phyloP scores from a whole-genome alignment of 1,140 invertebrate species.

The Microplitis mediator region DNA sequence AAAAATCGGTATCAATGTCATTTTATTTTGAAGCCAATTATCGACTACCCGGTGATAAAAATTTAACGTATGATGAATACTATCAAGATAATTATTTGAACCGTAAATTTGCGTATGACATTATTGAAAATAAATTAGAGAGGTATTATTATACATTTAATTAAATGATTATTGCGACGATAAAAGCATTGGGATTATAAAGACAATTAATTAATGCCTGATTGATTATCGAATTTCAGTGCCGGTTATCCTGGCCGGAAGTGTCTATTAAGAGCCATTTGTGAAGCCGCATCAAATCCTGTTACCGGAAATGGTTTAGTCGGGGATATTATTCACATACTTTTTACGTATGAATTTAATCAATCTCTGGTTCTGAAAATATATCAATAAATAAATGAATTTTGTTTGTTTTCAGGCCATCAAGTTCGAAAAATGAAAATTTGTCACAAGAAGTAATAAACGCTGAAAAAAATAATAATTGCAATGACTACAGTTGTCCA shows the following conservation, averaged over 20 bases:
- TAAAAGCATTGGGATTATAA: not conserved
- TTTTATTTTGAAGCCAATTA: conserved; percentile 61
- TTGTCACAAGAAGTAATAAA: conserved; percentile 48
- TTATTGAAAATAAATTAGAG: conserved; percentile 50
- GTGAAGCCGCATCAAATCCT: conserved; percentile 52
- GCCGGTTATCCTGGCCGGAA: conserved; percentile 49
- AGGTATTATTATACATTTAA: conserved; percentile 37
- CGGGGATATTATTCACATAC: conserved; percentile 56
- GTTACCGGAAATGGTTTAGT: conserved; percentile 53
- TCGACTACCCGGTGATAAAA: conserved; percentile 42
- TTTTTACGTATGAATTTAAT: conserved; percentile 55
- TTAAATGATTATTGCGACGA: not conserved
- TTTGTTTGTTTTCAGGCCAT: conserved; percentile 51
- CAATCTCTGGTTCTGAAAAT: conserved; percentile 23
- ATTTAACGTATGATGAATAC: conserved; percentile 36
- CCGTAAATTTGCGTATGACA: conserved; percentile 47
- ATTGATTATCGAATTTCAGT: conserved; percentile 42
- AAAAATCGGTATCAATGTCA: conserved; percentile 54
- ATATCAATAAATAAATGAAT: not conserved
- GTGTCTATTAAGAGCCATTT: conserved; percentile 57
- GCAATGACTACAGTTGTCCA: conserved; percentile 51
- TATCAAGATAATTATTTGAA: conserved; percentile 42
- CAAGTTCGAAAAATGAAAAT: conserved; percentile 51
- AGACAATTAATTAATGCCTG: not conserved
- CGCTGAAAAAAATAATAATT: conserved; percentile 56